These are phyloP conservation scores for Zygaena filipendulae DNA, from an alignment of 2,888 invertebrate genomes.

Conservation along the genomic window DNA sequence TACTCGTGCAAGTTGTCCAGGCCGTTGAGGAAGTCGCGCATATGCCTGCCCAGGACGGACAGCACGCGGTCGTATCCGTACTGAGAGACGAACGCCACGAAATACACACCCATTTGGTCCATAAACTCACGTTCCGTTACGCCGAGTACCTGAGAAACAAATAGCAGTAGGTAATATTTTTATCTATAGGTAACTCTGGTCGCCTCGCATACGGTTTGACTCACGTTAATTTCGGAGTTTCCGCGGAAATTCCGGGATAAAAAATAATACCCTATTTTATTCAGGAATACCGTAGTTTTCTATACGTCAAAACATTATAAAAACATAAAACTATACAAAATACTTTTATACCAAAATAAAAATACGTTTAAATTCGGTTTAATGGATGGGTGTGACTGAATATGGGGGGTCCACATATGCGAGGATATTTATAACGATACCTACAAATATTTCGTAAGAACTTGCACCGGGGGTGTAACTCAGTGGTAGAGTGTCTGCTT, in stretches of 20 bases:
- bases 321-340: background rate
- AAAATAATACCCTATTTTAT: no score
- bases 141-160: constrained; percentile 76
- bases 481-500: constrained; percentile 73
- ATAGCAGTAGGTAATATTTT: no score
- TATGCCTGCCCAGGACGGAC: constrained; percentile 90
- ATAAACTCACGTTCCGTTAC: constrained; percentile 91
- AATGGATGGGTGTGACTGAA: no score
- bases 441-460: background rate
- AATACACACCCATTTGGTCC: constrained; percentile 94
- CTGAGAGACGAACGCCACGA: constrained; percentile 92
- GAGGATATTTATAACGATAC: background rate
- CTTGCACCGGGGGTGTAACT: constrained; percentile 52
- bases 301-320: no score
- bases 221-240: no score
- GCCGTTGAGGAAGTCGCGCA: constrained; percentile 95
- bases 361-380: no score
- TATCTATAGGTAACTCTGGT: constrained; percentile 21
- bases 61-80: constrained; percentile 95
- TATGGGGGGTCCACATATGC: no score
- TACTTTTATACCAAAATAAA: background rate
- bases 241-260: no score
- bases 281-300: no score
- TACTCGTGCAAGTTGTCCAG: constrained; percentile 98
- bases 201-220: fast-evolving